Conservation (phyloP, 37 sponge, comb jelly and placozoan species). For the Dysidea cf. avara region DNA sequence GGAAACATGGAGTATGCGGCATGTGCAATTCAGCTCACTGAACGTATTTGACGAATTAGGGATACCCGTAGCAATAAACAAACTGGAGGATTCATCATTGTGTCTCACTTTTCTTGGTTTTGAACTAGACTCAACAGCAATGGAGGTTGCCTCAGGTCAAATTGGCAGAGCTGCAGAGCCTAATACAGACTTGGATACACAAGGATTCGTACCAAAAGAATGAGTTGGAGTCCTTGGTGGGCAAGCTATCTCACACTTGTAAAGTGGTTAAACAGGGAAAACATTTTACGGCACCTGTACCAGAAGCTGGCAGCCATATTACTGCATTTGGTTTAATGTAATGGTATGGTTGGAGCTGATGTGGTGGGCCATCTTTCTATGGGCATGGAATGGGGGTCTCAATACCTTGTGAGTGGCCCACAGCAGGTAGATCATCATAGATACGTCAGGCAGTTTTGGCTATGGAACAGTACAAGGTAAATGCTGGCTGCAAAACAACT, state of each 20-base stretch:
- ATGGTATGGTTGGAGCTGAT: not conserved
- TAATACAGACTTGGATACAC: not conserved
- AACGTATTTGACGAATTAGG: not conserved
- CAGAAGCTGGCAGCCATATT: not conserved
- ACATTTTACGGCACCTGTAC: not conserved
- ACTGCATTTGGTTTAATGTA: not conserved
- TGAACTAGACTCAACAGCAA: not conserved
- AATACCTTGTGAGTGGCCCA: not conserved
- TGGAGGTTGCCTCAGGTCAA: constrained; percentile 4
- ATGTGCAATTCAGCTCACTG: no score
- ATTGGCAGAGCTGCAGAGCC: not conserved
- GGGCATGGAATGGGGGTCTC: constrained; percentile 18
- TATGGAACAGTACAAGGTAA: not conserved
- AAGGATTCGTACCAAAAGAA: not conserved
- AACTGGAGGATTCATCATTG: not conserved
- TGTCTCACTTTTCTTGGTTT: constrained; percentile 7
- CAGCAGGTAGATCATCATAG: not conserved
- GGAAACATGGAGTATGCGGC: no score
- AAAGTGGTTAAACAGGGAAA: not conserved
- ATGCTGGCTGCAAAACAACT: not conserved
- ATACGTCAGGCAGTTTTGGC: not conserved
- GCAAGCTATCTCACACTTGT: not conserved
- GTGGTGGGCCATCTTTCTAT: not conserved
- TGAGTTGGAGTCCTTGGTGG: constrained; percentile 12
- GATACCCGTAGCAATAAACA: not conserved